Evolutionary conservation across 2,888 invertebrate species (phyloP), one percentile per base, ranked within the genome.

Genomic region (Loripinus fragilis): DNA sequence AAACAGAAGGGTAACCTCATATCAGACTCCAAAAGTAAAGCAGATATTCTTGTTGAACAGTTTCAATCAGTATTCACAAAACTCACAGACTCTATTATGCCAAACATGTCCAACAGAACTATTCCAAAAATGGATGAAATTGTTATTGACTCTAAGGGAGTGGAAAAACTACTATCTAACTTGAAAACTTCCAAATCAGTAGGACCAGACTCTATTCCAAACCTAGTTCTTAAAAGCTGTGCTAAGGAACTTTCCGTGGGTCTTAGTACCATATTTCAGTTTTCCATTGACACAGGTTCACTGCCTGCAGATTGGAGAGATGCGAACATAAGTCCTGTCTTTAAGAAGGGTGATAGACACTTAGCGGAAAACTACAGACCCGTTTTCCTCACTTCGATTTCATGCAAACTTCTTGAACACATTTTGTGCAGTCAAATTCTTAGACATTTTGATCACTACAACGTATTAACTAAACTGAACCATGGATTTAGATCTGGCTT

Each of bases 331-430:
- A n/a, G n/a, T n/a, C n/a, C n/a, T n/a, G n/a, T n/a, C n/a, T n/a
- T 65, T 33, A 23, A 17, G 0, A 30, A 30, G 30, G 64, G 30
- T 7, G 35, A 35, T 28, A 65, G 65, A 65, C 28, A 65, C n/a
- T 33, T 65, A 65, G 65, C 65, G 8, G 65, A 65, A 65, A 65
- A 65, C 10, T 65, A 33, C 35, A 65, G 65, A 65, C 23, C 65
- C 0, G 65, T 25, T 35, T 65, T 17, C 1, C 35, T 65, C 30
- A 65, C 23, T 30, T 65, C n/a, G 20, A 35, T 65, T 20, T 65
- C 65, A 33, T 65, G 65, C 15, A 65, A 35, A 65, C n/a, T 33
- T 65, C 65, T 33, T 65, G 65, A 65, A 65, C 1, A 33, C n/a
- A 35, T 65, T 33, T 17, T 65, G 30, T 65, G 23, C 30, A 65